Base-by-base conservation (phyloP, 23 tunicate genomes). In the Oikopleura vanhoeffeni region DNA sequence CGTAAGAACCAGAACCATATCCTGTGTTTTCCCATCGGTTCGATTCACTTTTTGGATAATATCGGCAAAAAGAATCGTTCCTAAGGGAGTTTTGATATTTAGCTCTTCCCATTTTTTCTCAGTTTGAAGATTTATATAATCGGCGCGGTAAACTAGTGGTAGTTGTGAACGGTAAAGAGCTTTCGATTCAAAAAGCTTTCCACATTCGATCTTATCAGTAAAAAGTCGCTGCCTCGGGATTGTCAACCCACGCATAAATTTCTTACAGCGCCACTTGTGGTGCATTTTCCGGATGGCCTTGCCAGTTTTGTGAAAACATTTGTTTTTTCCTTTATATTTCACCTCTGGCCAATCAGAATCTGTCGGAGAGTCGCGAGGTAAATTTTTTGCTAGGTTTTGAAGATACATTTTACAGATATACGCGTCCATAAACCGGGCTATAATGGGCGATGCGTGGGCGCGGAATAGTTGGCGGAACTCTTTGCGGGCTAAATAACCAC, bases 361-460 rank as follows among this genome's bases (percentile, higher is more conserved):
- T 28, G 79, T 71, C 3, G 79, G 79, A 71, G 79, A 71, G 79
- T 18, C 27, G 38, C 34, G 35, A 71, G 79, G 79, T 13, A 71
- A 30, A 71, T 18, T 13, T 30, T 71, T 28, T 30, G 35, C 35
- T 71, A 71, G 33, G 33, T 18, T 3, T 18, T 18, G 79, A 18
- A 71, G 30, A 38, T 71, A 71, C 35, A 2, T 28, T n/a, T 32
- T 28, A 2, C 27, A 18, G 38, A 38, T 2, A 2, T 18, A 2
- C 3, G 27, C 35, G 79, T 94, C 98, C 91, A 94, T 85, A 64
- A 90, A 91, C 60, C 75, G 88, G 2, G 83, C 94, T 41, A 94
- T 90, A 32, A 94, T 89, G 57, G 90, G 90, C 2, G 89, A 89
- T 0, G 98, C 98, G 76, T 94, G 86, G 0, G 98, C 98, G 42